Conservation (phyloP, 2,888 invertebrate species). For the Marronus borbonicus region DNA sequence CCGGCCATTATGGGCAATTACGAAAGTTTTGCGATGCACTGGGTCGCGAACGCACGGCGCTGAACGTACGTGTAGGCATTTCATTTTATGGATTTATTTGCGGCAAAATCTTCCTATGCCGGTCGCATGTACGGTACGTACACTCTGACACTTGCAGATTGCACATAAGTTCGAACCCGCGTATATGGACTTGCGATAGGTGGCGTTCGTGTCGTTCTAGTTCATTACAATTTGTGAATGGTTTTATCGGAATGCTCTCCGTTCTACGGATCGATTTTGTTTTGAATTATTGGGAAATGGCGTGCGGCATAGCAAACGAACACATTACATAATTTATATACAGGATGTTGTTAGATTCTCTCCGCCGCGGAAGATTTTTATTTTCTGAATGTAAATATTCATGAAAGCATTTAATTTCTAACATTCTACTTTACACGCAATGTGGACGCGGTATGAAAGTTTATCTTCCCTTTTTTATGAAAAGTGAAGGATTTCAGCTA, state of each 20-base stretch:
- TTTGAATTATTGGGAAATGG: constrained; percentile 37
- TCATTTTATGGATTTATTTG: constrained; percentile 46
- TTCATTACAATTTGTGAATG: constrained; percentile 40
- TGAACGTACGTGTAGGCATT: constrained; percentile 43
- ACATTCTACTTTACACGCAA: not conserved
- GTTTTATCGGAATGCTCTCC: constrained; percentile 35
- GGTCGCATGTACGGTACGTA: not conserved
- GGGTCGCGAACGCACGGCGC: constrained; percentile 37
- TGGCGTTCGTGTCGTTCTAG: constrained; percentile 43
- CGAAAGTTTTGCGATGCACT: constrained; percentile 47
- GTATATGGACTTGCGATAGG: constrained; percentile 20
- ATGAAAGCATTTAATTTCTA: not conserved
- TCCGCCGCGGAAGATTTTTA: not conserved
- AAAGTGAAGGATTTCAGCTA: no score
- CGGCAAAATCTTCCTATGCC: constrained; percentile 38
- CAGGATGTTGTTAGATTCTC: constrained; percentile 21
- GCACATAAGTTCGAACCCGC: constrained; percentile 10
- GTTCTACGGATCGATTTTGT: constrained; percentile 23
- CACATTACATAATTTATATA: constrained; percentile 29
- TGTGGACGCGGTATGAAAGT: no score
- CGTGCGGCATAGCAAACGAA: constrained; percentile 29
- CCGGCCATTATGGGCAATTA: constrained; percentile 46
- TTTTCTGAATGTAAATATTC: not conserved
- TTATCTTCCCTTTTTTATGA: no score
- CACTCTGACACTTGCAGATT: constrained; percentile 37